These are phyloP conservation scores for Adoxophyes honmai DNA, from an alignment of 1,140 invertebrate species.

Conservation along the genomic window DNA sequence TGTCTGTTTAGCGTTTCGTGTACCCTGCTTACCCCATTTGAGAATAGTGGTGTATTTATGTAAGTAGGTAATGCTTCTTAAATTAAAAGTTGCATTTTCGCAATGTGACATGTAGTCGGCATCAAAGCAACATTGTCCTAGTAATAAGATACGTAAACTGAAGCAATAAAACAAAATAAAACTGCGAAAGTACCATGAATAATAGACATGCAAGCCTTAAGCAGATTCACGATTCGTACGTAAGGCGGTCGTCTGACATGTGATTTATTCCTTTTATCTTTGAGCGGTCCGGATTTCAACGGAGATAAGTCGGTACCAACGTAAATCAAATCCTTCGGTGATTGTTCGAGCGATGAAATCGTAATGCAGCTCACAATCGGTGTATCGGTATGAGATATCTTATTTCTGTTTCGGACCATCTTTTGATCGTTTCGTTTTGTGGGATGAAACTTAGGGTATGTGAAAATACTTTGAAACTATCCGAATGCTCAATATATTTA, in stretches of 20 bases:
- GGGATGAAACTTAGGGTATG: background rate
- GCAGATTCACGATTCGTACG: slow-evolving; percentile 38
- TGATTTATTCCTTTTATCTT: slow-evolving; percentile 55
- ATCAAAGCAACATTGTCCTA: too few species aligned
- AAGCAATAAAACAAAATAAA: background rate
- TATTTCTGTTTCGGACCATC: background rate
- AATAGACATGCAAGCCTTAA: slow-evolving; percentile 23
- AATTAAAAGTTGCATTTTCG: too few species aligned
- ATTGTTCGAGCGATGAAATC: slow-evolving; percentile 34
- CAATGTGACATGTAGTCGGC: too few species aligned
- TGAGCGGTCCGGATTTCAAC: slow-evolving; percentile 38
- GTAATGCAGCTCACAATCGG: slow-evolving; percentile 19
- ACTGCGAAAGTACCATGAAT: slow-evolving; percentile 3
- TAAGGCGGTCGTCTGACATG: slow-evolving; percentile 46
- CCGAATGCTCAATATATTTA: too few species aligned
- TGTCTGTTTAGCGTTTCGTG: too few species aligned
- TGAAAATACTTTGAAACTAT: background rate
- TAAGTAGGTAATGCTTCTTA: too few species aligned
- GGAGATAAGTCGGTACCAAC: slow-evolving; percentile 35
- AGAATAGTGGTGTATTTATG: too few species aligned
- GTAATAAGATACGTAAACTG: background rate
- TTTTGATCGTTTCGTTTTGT: background rate
- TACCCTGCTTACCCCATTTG: too few species aligned
- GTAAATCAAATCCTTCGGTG: slow-evolving; percentile 41
- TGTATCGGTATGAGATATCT: background rate